Base-by-base conservation (phyloP, 1,140 invertebrate species). In the Hyles vespertilio region DNA sequence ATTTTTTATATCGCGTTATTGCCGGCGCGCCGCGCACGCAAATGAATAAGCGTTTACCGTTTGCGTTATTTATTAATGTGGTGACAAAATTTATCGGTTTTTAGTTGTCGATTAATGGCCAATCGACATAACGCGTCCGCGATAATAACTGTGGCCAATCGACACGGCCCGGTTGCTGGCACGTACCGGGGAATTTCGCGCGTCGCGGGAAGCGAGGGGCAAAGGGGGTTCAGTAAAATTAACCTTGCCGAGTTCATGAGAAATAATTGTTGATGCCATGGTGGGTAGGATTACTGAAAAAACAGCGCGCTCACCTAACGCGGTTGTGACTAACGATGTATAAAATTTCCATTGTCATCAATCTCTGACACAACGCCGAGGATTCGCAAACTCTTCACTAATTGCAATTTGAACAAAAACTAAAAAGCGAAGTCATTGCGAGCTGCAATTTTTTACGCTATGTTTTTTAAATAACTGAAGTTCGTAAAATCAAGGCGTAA, bases 311-410 rank as follows among this genome's bases (percentile, higher is more conserved):
- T 83, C 79, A 84, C 79, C 78, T 83, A 87, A 85, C 81, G 70
- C 77, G 76, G 70, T 81, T 69, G 72, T 77, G 82, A 73, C 84
- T 87, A 87, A 87, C 84, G 84, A 87, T 83, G 84, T 87, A 87
- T 87, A 87, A 87, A 87, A 87, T 87, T 87, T 87, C 81, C 84
- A 87, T 87, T 87, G 84, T 87, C 84, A 87, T 87, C 84, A 87
- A 87, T 87, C 84, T 87, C 84, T 85, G 84, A 87, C 84, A 84
- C 77, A 77, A 75, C 77, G 80, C 70, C 69, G 81, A 84, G 84
- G 81, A 87, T 82, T 84, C 84, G 74, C 79, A 81, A 85, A 85
- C 84, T 87, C 84, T 75, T 85, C 81, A 83, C 84, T 87, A 87
- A 87, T 87, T 87, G 84, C 84, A 84, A 87, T 85, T 85, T 83